Evolutionary conservation across 2,113 vertebrate genomes (phyloP).

Genomic region (Diadophis punctatus): DNA sequence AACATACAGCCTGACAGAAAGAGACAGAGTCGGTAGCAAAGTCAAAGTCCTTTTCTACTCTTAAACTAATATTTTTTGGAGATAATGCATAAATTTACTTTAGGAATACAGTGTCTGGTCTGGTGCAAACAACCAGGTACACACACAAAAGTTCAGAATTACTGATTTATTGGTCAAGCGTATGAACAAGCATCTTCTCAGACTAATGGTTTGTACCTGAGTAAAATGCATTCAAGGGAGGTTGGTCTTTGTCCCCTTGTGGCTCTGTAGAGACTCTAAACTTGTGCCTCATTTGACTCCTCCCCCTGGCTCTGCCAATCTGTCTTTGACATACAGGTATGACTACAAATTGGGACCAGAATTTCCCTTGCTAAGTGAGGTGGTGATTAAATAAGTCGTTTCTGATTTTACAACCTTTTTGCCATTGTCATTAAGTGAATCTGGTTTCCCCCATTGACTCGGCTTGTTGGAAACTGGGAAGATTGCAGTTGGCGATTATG

Average conservation of each 20-base stretch:
- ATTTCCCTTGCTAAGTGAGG: neutral
- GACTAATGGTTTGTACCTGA: too few relatives aligned
- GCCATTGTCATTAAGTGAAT: neutral
- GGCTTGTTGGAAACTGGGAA: neutral
- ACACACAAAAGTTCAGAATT: too few relatives aligned
- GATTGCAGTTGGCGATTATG: neutral
- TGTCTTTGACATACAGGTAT: too few relatives aligned
- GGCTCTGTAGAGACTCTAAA: too few relatives aligned
- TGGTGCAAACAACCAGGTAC: too few relatives aligned
- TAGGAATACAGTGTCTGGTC: neutral
- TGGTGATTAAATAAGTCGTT: neutral
- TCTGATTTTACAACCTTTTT: neutral
- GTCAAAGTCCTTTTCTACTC: neutral
- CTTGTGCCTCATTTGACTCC: too few relatives aligned
- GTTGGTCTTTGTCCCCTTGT: too few relatives aligned
- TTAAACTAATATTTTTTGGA: neutral
- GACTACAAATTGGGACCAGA: neutral
- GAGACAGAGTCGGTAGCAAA: neutral
- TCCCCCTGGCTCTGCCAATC: too few relatives aligned
- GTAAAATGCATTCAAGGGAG: too few relatives aligned
- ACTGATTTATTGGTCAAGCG: too few relatives aligned
- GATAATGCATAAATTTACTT: neutral
- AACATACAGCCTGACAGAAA: neutral
- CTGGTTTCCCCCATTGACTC: neutral
- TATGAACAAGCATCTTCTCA: too few relatives aligned